These are phyloP conservation scores for Ectemnius cavifrons DNA, from an alignment of 2,888 invertebrate species.

Conservation along the genomic window DNA sequence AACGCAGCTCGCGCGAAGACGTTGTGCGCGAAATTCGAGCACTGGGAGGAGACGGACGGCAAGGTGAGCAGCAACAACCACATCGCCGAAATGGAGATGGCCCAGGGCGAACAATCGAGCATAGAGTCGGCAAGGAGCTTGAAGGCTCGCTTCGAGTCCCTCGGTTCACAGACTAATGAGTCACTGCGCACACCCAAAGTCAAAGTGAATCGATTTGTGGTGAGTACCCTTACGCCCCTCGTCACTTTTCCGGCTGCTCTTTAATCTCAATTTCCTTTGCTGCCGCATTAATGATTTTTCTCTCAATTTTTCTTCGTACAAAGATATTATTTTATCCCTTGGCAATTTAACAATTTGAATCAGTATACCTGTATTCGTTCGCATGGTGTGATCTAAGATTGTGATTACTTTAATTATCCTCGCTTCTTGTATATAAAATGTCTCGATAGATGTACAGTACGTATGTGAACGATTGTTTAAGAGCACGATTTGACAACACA, in stretches of 20 bases:
- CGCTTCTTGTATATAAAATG: slow-evolving; percentile 3
- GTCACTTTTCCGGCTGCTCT: slow-evolving; percentile 8
- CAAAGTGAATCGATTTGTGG: slow-evolving; percentile 95
- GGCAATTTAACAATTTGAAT: neutral
- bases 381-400: slow-evolving; percentile 49
- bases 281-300: neutral
- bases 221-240: slow-evolving; percentile 80
- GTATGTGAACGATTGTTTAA: slow-evolving; percentile 10
- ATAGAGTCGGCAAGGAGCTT: slow-evolving; percentile 92
- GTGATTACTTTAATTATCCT: slow-evolving; percentile 14
- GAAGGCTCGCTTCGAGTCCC: slow-evolving; percentile 92
- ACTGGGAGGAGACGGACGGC: slow-evolving; percentile 86
- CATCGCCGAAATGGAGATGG: slow-evolving; percentile 77
- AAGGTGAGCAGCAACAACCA: slow-evolving; percentile 75
- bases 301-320: neutral
- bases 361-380: slow-evolving; percentile 1
- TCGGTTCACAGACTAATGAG: slow-evolving; percentile 82
- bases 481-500: slow-evolving; percentile 33
- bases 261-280: slow-evolving; percentile 1
- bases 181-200: slow-evolving; percentile 79
- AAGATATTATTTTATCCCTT: neutral
- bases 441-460: neutral
- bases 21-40: slow-evolving; percentile 92
- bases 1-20: slow-evolving; percentile 90
- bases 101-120: slow-evolving; percentile 84